Conservation (phyloP, 2,113 vertebrate species). For the Apodemus speciosus region DNA sequence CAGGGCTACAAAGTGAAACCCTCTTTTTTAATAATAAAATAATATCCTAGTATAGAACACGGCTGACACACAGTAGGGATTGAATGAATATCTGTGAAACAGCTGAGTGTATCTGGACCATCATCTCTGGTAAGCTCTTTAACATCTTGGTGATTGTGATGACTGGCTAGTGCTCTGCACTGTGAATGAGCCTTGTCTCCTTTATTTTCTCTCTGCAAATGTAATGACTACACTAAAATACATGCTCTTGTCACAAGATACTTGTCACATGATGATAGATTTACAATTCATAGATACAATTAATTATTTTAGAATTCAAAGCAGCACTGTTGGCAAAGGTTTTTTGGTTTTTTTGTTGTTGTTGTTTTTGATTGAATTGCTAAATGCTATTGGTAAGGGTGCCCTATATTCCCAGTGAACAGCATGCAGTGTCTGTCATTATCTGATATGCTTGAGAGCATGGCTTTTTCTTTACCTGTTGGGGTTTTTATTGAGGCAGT, state of each 20-base stretch:
- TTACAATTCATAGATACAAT: not conserved
- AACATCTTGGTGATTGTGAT: slow-evolving; percentile 24
- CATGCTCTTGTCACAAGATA: not conserved
- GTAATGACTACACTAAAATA: slow-evolving; percentile 23
- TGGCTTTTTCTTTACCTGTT: not conserved
- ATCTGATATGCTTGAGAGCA: not conserved
- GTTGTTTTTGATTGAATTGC: too few relatives aligned
- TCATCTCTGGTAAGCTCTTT: not conserved
- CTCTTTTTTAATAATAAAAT: not conserved
- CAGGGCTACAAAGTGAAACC: not conserved
- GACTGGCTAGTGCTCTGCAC: not conserved
- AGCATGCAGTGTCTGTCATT: not conserved
- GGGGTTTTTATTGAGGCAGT: slow-evolving; percentile 9
- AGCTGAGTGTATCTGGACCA: not conserved
- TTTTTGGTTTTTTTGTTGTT: not conserved
- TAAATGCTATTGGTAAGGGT: not conserved
- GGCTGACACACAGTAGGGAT: not conserved
- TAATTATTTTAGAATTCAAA: not conserved
- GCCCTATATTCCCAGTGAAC: not conserved
- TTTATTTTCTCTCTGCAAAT: not conserved
- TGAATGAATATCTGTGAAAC: not conserved
- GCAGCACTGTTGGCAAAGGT: not conserved
- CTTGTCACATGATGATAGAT: not conserved
- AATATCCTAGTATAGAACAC: not conserved
- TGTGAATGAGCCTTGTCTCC: not conserved